Evolutionary conservation across 2,797 vertebrate genomes (phyloP).

Genomic region (Rhinogobio ventralis): DNA sequence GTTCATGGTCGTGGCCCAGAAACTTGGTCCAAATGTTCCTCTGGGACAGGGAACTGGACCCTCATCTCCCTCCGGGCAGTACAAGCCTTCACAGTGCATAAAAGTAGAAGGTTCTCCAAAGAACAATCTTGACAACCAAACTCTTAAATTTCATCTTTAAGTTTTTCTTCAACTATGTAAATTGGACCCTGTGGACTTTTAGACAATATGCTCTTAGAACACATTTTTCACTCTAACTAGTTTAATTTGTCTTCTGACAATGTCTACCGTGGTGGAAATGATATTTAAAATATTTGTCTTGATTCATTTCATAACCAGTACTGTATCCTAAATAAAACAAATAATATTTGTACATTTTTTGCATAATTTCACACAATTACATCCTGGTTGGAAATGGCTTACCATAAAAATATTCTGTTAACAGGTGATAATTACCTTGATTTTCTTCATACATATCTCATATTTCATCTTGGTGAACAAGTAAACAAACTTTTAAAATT

Average conservation of each 20-base stretch:
- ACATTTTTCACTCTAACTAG: background rate
- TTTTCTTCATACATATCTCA: background rate
- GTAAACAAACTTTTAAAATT: background rate
- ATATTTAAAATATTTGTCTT: background rate
- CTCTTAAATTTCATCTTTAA: background rate
- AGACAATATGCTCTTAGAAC: background rate
- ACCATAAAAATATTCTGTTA: background rate
- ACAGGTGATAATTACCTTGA: background rate
- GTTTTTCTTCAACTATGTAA: background rate
- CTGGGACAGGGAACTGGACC: constrained; percentile 77
- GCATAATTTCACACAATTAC: background rate
- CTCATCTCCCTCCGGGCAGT: constrained; percentile 72
- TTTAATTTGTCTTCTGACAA: background rate
- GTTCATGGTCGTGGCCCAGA: constrained; percentile 56
- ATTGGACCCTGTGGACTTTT: background rate
- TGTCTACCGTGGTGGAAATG: background rate
- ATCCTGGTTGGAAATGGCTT: background rate
- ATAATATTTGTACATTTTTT: background rate
- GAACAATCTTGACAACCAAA: background rate
- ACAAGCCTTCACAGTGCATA: constrained; percentile 75
- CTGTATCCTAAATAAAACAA: background rate
- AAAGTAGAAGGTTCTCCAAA: background rate
- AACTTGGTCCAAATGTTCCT: constrained; percentile 80
- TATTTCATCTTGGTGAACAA: background rate
- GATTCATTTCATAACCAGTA: background rate